Conservation (phyloP, 1,140 invertebrate species). For the Pristionchus pacificus region DNA sequence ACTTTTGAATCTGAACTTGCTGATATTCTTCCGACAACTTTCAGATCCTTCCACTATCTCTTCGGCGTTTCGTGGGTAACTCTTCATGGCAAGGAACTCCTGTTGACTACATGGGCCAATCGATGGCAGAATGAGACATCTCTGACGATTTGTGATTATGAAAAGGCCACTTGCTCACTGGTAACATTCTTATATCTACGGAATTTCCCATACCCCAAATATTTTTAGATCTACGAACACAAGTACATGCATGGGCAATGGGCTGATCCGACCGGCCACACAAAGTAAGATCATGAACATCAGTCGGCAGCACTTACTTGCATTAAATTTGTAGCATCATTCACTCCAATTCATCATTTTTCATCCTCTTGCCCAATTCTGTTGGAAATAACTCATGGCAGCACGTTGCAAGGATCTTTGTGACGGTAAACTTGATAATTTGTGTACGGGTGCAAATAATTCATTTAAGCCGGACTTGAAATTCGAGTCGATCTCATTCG, state of each 20-base stretch:
- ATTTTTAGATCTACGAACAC: constrained; percentile 20
- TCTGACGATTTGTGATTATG: constrained; percentile 32
- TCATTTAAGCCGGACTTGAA: not conserved
- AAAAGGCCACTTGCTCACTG: constrained; percentile 31
- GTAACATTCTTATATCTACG: constrained; percentile 12
- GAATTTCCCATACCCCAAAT: too few relatives aligned
- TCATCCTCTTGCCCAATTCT: constrained; percentile 28
- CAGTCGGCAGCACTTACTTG: constrained; percentile 19
- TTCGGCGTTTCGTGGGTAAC: constrained; percentile 43
- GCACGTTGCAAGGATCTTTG: constrained; percentile 28
- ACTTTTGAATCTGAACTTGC: constrained; percentile 11
- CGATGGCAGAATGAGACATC: constrained; percentile 41
- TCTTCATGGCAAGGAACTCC: constrained; percentile 36
- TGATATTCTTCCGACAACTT: not conserved
- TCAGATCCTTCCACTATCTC: constrained; percentile 38
- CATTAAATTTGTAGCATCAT: constrained; percentile 1
- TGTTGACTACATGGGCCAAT: constrained; percentile 51
- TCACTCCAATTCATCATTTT: constrained; percentile 22
- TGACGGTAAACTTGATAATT: constrained; percentile 15
- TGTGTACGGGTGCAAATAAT: not conserved
- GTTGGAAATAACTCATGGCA: constrained; percentile 27
- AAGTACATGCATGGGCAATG: too few relatives aligned
- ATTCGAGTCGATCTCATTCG: not conserved
- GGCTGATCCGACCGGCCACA: too few relatives aligned
- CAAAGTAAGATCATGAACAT: constrained; percentile 16